These are phyloP conservation scores for Ceyx melanurus DNA, from an alignment of 2,113 vertebrate genomes.

Conservation along the genomic window DNA sequence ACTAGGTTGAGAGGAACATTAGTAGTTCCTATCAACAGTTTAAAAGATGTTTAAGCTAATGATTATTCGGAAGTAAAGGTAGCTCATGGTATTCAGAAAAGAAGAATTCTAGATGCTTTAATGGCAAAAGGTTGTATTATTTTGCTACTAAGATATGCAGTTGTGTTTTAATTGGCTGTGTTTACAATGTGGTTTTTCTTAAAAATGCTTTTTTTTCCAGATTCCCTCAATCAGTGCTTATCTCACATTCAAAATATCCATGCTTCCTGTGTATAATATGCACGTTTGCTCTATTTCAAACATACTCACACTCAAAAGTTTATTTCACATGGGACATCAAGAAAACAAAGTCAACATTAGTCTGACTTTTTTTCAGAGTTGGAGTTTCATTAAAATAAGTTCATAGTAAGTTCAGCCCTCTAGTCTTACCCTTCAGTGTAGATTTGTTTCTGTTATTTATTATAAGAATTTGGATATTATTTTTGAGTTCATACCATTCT, in stretches of 20 bases:
- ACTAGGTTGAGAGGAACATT: background rate
- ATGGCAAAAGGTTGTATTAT: background rate
- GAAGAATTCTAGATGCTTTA: background rate
- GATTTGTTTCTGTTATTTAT: constrained; percentile 45
- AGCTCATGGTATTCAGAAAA: background rate
- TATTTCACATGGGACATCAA: constrained; percentile 69
- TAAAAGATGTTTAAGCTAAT: background rate
- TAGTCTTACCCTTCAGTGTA: constrained; percentile 9
- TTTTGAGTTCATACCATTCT: background rate
- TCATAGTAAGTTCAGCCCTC: constrained; percentile 63
- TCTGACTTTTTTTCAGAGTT: constrained; percentile 14
- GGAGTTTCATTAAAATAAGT: constrained; percentile 61
- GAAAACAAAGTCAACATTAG: constrained; percentile 61
- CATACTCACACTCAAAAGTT: constrained; percentile 59
- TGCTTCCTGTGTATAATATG: constrained; percentile 66
- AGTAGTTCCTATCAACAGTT: background rate
- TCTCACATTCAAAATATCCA: constrained; percentile 68
- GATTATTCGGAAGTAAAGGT: background rate
- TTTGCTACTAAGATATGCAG: constrained; percentile 24
- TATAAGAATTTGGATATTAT: background rate
- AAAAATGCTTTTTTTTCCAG: constrained; percentile 51
- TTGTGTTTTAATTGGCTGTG: constrained; percentile 64
- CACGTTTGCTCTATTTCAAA: constrained; percentile 63
- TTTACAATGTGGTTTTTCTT: constrained; percentile 44
- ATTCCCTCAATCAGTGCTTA: constrained; percentile 46